Base-by-base conservation (phyloP, 2,797 vertebrate genomes). In the Momotus momota region DNA sequence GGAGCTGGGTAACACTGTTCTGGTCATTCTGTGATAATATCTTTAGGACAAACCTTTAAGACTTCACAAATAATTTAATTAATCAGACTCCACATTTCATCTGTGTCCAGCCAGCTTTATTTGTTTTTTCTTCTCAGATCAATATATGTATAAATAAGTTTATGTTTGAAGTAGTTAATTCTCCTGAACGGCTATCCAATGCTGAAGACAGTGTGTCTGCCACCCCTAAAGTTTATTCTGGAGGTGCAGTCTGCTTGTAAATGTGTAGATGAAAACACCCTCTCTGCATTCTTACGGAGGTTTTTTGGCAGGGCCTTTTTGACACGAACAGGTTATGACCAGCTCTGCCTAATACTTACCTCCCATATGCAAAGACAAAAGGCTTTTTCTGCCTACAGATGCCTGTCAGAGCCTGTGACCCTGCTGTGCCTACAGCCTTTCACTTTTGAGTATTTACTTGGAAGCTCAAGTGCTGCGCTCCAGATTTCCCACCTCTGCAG, bases 401-500 rank as follows among this genome's bases (percentile, higher is more conserved):
- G 31, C 38, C 77, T 74, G 38, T 49, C 73, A 65, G 69, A 93
- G 38, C 41, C 61, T 57, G 74, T 0, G 0, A 61, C 48, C 29
- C 29, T 23, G 81, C 84, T 60, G 45, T 64, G 64, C 75, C 57
- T 25, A 9, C 57, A 57, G 81, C 31, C 46, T 86, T 86, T 49
- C 69, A 18, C 41, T 64, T 82, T 29, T 48, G 19, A 38, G 31
- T 23, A 23, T 22, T 2, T 8, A 52, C n/a, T 52, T 4, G 0
- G 0, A 62, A 25, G 71, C 5, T 0, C 16, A 71, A 65, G 83
- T 35, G 69, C 91, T 67, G 79, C 40, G 2, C 67, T 89, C 64
- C 79, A 57, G 61, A 54, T 80, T 93, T 92, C 78, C 69, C 86
- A 82, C 71, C 43, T 81, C 62, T 77, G 82, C 72, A 83, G 66